Evolutionary conservation across 2,888 invertebrate genomes (phyloP), one percentile per base, ranked within the genome.

Genomic region (Drosophila meridionalis): DNA sequence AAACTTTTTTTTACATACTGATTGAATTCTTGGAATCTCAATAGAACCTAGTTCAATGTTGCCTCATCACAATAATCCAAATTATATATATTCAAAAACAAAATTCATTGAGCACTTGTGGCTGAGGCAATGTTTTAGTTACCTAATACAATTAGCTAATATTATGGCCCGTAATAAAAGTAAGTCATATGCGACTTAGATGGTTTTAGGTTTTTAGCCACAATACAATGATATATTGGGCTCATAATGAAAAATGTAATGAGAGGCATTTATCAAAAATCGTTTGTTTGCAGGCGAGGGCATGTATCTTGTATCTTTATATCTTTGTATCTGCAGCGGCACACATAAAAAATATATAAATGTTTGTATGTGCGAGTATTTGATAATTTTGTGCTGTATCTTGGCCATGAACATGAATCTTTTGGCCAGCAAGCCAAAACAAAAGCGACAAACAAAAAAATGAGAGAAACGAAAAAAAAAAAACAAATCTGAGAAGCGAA

Each of bases 231-330:
- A 85, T 81, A 79, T 73, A 87, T 87, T 63, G 47, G 47, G 36
- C 69, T 75, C 88, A 81, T 85, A 85, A 85, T 85, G 83, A 85
- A 85, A 85, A 87, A 72, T 81, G 79, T 85, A 85, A 85, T 87
- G 82, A 85, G 71, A 50, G 57, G 63, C 76, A 89, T 87, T 90
- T 91, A 91, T 90, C 87, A 90, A 91, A 88, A 84, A 88, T 85
- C 78, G 79, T 88, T 89, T 88, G 83, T 82, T 80, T 9, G 63
- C 59, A 59, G 53, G 69, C 48, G 58, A 26, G 53, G 57, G 45
- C 76, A 55, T 71, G 69, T 73, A 71, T 73, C 58, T 73, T 48
- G 64, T 76, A 79, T 74, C 70, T 77, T 43, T 30, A 52, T 71
- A 77, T 80, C 62, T 45, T 28, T 60, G 67, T 57, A 61, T 66